These are phyloP conservation scores for Epinephelus lanceolatus DNA, from an alignment of 2,113 vertebrate genomes.

Conservation along the genomic window DNA sequence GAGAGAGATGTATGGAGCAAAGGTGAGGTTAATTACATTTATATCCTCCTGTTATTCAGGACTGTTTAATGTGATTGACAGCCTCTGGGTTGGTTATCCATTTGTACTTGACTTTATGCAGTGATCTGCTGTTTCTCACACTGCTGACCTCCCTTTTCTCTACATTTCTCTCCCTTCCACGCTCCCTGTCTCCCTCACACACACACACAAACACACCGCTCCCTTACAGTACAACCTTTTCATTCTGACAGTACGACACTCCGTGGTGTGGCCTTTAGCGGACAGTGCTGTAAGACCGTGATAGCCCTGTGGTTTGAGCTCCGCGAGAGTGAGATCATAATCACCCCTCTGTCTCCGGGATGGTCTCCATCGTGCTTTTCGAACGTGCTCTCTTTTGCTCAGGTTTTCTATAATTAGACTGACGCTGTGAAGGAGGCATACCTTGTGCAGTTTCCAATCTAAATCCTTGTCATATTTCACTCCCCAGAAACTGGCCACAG, in stretches of 20 bases:
- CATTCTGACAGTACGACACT: conserved; percentile 53
- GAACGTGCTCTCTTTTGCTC: conserved; percentile 27
- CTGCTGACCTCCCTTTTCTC: conserved; percentile 6
- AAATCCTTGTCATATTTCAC: conserved; percentile 63
- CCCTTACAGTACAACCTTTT: conserved; percentile 56
- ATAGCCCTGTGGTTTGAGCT: conserved; percentile 47
- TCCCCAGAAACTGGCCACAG: conserved; percentile 92
- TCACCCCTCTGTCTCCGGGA: conserved; percentile 34
- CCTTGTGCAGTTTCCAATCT: conserved; percentile 25
- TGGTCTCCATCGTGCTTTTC: conserved; percentile 15
- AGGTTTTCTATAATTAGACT: conserved; percentile 55
- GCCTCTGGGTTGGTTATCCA: conserved; percentile 37
- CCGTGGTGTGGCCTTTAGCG: conserved; percentile 53
- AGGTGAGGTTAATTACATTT: conserved; percentile 32
- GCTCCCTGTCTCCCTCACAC: conserved; percentile 10
- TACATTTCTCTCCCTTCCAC: conserved; percentile 12
- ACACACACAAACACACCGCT: conserved; percentile 12
- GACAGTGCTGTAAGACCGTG: conserved; percentile 45
- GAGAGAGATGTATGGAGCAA: neutral
- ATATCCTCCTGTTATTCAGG: conserved; percentile 20
- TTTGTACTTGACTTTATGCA: conserved; percentile 61
- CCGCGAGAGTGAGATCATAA: conserved; percentile 30
- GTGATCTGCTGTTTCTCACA: conserved; percentile 23
- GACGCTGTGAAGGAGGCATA: conserved; percentile 17
- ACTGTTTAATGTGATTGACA: conserved; percentile 46